Evolutionary conservation across 2,797 vertebrate species (phyloP), one percentile per base, ranked within the genome.

Genomic region (Acanthiza pusilla): DNA sequence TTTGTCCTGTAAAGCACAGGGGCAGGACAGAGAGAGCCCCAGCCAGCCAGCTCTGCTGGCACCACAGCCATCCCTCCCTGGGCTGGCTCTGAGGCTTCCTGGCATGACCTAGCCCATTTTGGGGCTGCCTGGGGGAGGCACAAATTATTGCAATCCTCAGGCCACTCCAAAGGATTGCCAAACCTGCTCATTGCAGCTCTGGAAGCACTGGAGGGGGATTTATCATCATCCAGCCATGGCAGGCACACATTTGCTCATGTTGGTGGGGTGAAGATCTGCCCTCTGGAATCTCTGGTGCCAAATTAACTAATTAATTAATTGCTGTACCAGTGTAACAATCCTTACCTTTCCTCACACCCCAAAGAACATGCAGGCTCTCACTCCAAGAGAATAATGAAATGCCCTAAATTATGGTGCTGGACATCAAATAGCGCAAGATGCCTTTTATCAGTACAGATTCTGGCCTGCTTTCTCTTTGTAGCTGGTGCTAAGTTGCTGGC

Each of bases 81-180:
- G 42, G 29, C 48, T 83, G 58, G 7, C 19, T 50, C 34, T 36
- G 70, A 34, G 45, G 32, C 22, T 73, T 61, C 38, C 38, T 16
- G 27, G 19, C 11, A 6, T 1, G 4, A 32, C 38, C 13, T 36
- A 1, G 30, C 13, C 32, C 3, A 1, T 30, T 11, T 1, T 5
- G 16, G 29, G 19, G 9, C 16, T 82, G 15, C 11, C 18, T 27
- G 13, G 14, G 2, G 3, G 11, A 57, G 42, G 25, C 54, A 54
- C 1, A 3, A 42, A 34, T 55, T 13, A 7, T 50, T 85, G 53
- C 53, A 50, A 10, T 30, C 29, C 32, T 57, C 32, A 10, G 40
- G 34, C 10, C 9, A 2, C 34, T 78, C 53, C 3, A 2, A 34
- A 16, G 4, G 12, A 19, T 13, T 48, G 34, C 42, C 65, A 84